Evolutionary conservation across 2,888 invertebrate species (phyloP), one percentile per base, ranked within the genome.

Genomic region (Gasteruption jaculator): DNA sequence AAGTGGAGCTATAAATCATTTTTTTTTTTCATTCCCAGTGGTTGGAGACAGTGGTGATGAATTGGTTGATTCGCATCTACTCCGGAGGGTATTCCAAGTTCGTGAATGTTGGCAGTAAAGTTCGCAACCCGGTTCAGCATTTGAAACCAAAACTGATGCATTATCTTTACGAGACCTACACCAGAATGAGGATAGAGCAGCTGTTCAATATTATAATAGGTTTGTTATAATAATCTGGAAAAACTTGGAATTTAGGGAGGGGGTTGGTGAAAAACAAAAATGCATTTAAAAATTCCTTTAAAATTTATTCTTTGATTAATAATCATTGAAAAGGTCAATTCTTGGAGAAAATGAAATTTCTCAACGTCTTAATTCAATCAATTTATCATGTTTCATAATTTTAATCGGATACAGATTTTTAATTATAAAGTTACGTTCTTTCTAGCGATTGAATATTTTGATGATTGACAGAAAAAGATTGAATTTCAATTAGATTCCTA

Each of bases 201-300:
- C 79, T 96, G 37, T 96, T 96, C 66, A 91, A 90, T 61, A 95
- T 96, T 44, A 92, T 96, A 40, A 93, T 96, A 54, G 83, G 83
- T 82, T n/a, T n/a, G n/a, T n/a, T n/a, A n/a, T n/a, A n/a, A n/a
- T n/a, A n/a, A n/a, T n/a, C n/a, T n/a, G n/a, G n/a, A n/a, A n/a
- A n/a, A n/a, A n/a, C n/a, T n/a, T n/a, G n/a, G n/a, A n/a, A n/a
- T n/a, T n/a, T n/a, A n/a, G n/a, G n/a, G n/a, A n/a, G n/a, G n/a
- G n/a, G n/a, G n/a, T n/a, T n/a, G n/a, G n/a, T n/a, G n/a, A n/a
- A n/a, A n/a, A n/a, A n/a, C n/a, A n/a, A n/a, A n/a, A n/a, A n/a
- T n/a, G n/a, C n/a, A n/a, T n/a, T n/a, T n/a, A n/a, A n/a, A n/a
- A n/a, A n/a, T n/a, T n/a, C n/a, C n/a, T n/a, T n/a, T n/a, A 51